Evolutionary conservation across 92 coral and sea anemone species (phyloP), one percentile per base, ranked within the genome.

Genomic region (Umimayanthus kanabou): DNA sequence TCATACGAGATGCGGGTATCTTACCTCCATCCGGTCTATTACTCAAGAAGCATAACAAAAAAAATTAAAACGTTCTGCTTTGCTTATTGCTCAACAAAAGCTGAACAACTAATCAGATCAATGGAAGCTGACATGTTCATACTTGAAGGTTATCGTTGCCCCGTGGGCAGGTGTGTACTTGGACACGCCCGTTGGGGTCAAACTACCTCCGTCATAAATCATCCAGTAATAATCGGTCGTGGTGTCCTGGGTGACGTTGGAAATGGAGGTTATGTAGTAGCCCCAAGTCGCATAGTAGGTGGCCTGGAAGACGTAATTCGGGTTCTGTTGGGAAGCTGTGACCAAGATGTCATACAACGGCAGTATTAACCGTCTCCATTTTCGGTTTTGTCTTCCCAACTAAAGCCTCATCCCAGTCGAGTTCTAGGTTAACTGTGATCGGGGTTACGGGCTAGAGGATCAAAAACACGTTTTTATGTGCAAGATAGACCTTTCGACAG

Each of bases 301-400:
- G 25, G 55, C 72, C 55, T 9, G 1, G 28, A 81, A 81, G 4
- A 22, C 16, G 50, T 81, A 81, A 18, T 39, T 55, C 2, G 39
- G 6, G 50, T 81, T 81, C 29, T 81, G 74, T 37, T 16, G 18
- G 6, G 74, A 61, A 9, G 85, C 85, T 25, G 33, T 37, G 0
- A 81, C 85, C 53, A 81, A 33, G 85, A 81, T 61, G 72, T 81
- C 85, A 22, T 61, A 81, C 73, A 81, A 71, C 74, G 14, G 71
- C 47, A 30, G 50, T n/a, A 28, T 30, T 13, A 9, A 80, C 85
- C 13, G 85, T 57, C 33, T 80, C 85, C 5, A 57, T n/a, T 26
- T 6, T 33, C 20, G 85, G 85, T 43, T 61, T 80, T 30, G 72
- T 6, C 50, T 80, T 80, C 10, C 73, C 73, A 37, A 80, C 73